A percentile compares a stretch with the other conserved stretches of the same genome.
Evolutionary conservation across 2,113 vertebrate species (phyloP).

Genomic region (Phyllostomus hastatus): DNA sequence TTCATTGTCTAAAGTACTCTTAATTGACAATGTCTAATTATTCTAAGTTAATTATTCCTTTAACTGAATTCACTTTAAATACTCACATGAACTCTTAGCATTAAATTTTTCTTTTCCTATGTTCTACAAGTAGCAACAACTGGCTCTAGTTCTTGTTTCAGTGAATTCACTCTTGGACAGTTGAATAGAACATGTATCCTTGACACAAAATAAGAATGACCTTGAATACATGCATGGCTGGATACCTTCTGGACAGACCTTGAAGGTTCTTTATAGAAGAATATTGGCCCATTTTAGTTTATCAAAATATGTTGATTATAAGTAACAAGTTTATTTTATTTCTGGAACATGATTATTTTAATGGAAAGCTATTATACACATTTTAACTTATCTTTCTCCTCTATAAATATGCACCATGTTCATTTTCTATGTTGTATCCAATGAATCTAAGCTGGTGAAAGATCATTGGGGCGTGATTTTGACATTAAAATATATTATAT

Average conservation of each 20-base stretch:
- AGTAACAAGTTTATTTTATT: not conserved
- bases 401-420: not conserved
- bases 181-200: too few relatives aligned
- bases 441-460: not conserved
- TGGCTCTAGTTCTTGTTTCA: too few relatives aligned
- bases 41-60: not conserved
- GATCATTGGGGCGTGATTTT: not conserved
- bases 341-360: not conserved
- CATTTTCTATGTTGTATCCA: not conserved
- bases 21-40: not conserved
- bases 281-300: not conserved
- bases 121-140: too few relatives aligned
- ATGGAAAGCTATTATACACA: not conserved
- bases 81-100: too few relatives aligned
- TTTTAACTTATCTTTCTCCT: constrained; percentile 18
- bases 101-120: too few relatives aligned
- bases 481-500: not conserved
- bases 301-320: not conserved
- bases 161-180: too few relatives aligned
- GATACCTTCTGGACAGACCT: too few relatives aligned
- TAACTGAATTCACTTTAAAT: not conserved
- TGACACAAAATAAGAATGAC: too few relatives aligned
- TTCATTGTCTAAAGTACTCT: not conserved
- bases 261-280: not conserved
- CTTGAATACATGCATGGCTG: too few relatives aligned